A percentile compares a stretch with the other conserved stretches of the same genome.
phyloP scores from a whole-genome alignment of 2,113 vertebrate genomes.

The Odocoileus virginianus region DNA sequence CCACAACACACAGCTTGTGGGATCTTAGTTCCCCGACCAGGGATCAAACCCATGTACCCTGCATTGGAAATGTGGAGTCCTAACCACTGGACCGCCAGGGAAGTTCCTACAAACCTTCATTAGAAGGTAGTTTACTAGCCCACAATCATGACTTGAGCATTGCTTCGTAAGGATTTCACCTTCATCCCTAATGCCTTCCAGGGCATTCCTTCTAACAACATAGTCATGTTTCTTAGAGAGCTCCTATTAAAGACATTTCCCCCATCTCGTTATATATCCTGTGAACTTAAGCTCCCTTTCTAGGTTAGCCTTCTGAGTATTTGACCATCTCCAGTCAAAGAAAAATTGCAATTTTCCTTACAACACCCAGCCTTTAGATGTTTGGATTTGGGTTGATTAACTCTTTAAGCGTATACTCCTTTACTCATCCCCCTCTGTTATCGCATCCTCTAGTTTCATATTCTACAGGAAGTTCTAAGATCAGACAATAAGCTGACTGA shows the following conservation, averaged over 20 bases:
- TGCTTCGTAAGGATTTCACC: background rate
- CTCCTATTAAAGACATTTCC: background rate
- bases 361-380: background rate
- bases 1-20: background rate
- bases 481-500: background rate
- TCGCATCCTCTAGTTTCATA: background rate
- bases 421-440: background rate
- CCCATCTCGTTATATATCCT: background rate
- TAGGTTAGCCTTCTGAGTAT: background rate
- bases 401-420: background rate
- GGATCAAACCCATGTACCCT: fast-evolving
- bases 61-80: background rate
- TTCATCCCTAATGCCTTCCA: background rate
- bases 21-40: background rate
- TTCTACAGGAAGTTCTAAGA: slow-evolving; percentile 25
- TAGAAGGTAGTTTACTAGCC: background rate
- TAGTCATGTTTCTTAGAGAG: background rate
- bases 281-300: background rate
- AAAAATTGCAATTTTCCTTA: background rate
- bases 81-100: background rate
- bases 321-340: background rate
- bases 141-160: background rate
- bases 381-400: background rate
- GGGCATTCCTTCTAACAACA: background rate
- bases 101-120: background rate